Base-by-base conservation (phyloP, 2,113 vertebrate species). In the Rhinolophus ferrumequinum region DNA sequence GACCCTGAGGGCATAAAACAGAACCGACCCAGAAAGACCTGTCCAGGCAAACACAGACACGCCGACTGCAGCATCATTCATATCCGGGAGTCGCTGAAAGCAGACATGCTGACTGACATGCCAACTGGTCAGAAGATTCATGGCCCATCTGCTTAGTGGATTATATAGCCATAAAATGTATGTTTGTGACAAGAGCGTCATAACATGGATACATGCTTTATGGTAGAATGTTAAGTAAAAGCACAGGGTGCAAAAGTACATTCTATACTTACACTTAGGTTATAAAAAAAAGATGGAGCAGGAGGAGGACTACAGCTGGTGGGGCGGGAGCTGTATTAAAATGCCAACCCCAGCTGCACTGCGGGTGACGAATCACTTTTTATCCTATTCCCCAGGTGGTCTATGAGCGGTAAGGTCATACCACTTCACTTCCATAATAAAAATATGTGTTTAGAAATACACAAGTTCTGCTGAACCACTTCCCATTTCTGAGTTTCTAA, bases 41-140 rank as follows among this genome's bases (percentile, higher is more conserved):
- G 47, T 0, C 56, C 22, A 0, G 1, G 0, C 0, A 41, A 41
- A 41, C 41, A 47, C 2, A 6, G 26, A 54, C 1, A 50, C 1
- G 10, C 16, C 2, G 0, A 69, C 3, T n/a, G 16, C 50, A 30
- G 56, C 2, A 1, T 14, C 13, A 18, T 8, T 41, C 18, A 8
- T 6, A 8, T 16, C 64, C 0, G 4, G 5, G 2, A 15, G 75
- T 41, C 4, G 24, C 82, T 12, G 16, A 21, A 12, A 3, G 76
- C 15, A 6, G 18, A 54, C 1, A 0, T 0, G 13, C 33, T 1
- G 0, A 0, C 19, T 6, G 44, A 1, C 14, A 15, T n/a, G n/a
- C n/a, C n/a, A n/a, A n/a, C 7, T 0, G 0, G 26, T 3, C 18
- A 22, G 30, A 64, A 28, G 2, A 24, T 30, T 18, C 10, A 56